Evolutionary conservation across 2,113 vertebrate species (phyloP).

Genomic region (Pachyramphus minor): DNA sequence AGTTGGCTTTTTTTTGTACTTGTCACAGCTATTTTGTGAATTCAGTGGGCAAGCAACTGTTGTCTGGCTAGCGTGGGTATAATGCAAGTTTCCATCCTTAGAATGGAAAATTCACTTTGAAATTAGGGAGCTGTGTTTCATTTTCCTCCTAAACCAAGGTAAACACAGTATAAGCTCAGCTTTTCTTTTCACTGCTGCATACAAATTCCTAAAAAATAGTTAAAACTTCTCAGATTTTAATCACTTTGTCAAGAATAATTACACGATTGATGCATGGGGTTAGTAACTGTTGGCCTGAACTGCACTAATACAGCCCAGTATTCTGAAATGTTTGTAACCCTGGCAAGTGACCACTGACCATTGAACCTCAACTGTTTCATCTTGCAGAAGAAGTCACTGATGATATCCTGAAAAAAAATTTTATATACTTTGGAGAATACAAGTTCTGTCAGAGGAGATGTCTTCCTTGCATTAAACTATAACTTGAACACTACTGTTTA

Average conservation of each 20-base stretch:
- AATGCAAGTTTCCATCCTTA: neutral
- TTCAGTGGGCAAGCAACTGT: neutral
- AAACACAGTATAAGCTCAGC: neutral
- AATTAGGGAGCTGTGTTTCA: neutral
- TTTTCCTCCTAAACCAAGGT: neutral
- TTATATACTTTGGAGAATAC: neutral
- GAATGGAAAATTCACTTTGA: neutral
- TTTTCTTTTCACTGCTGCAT: neutral
- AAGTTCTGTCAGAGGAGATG: neutral
- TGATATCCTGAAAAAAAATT: neutral
- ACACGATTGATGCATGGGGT: neutral
- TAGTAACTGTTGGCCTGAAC: neutral
- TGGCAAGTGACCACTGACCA: fast-evolving
- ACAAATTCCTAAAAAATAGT: neutral
- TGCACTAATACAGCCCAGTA: neutral
- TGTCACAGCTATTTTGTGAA: neutral
- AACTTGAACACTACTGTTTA: neutral
- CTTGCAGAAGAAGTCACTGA: neutral
- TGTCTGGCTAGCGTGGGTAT: neutral
- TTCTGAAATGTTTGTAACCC: neutral
- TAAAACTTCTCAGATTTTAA: neutral
- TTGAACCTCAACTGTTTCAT: neutral
- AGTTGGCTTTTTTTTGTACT: neutral
- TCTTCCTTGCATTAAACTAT: neutral
- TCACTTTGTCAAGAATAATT: neutral